These are phyloP conservation scores for Accipiter virgatus DNA, from an alignment of 2,113 vertebrate species.

Conservation along the genomic window DNA sequence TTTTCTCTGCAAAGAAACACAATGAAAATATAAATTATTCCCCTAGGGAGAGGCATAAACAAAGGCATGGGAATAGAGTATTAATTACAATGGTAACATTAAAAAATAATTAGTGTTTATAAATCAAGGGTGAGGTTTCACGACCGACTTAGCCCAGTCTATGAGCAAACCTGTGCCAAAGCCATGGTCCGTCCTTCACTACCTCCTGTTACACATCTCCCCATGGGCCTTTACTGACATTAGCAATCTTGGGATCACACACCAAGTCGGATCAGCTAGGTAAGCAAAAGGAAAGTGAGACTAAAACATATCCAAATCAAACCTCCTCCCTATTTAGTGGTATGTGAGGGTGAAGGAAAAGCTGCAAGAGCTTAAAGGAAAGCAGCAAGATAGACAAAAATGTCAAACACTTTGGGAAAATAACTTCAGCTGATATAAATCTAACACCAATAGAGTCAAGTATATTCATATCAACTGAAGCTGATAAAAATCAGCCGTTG, in stretches of 20 bases:
- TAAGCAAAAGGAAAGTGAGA: background rate
- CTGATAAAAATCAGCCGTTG: background rate
- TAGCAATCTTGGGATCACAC: background rate
- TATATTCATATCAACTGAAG: background rate
- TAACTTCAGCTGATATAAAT: background rate
- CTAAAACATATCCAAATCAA: background rate
- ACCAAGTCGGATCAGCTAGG: background rate
- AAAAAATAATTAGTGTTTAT: conserved; percentile 9
- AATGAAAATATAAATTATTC: conserved; percentile 33
- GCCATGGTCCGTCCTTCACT: background rate
- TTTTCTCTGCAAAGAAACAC: conserved; percentile 9
- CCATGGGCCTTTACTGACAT: background rate
- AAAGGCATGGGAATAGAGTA: background rate
- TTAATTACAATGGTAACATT: conserved; percentile 1
- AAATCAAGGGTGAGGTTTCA: background rate
- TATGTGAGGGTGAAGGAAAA: background rate
- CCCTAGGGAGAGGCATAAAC: background rate
- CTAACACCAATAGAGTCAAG: background rate
- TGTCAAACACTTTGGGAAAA: background rate
- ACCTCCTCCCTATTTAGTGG: background rate
- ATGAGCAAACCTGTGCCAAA: background rate
- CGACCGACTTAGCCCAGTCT: background rate
- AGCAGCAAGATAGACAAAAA: background rate
- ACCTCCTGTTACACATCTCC: background rate
- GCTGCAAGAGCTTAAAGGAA: background rate